These are phyloP conservation scores for Kryptopterus vitreolus DNA, from an alignment of 2,797 vertebrate genomes.

Conservation along the genomic window DNA sequence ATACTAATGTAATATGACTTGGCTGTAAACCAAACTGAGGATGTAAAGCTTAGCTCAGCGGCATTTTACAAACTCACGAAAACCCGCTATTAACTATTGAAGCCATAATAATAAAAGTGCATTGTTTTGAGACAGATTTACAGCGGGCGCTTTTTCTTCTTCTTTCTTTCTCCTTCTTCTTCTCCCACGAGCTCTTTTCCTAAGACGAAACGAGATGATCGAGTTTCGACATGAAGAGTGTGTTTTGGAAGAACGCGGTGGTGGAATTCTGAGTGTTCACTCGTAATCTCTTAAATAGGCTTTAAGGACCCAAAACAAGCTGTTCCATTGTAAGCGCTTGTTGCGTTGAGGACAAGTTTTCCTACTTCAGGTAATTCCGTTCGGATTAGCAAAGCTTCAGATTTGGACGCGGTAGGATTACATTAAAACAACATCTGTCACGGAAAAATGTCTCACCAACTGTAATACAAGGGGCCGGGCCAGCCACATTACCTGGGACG, in stretches of 20 bases:
- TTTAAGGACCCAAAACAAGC: constrained; percentile 60
- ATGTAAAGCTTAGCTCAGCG: constrained; percentile 2
- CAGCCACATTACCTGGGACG: constrained; percentile 54
- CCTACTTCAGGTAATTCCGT: constrained; percentile 58
- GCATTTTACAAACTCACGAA: constrained; percentile 20
- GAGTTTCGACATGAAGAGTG: constrained; percentile 60
- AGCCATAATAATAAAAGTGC: constrained; percentile 20
- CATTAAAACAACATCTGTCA: constrained; percentile 73
- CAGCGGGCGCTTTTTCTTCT: no score
- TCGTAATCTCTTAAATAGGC: constrained; percentile 67
- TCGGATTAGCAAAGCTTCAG: constrained; percentile 61
- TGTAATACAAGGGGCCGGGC: constrained; percentile 55
- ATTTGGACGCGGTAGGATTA: constrained; percentile 62
- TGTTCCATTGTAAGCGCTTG: constrained; percentile 61
- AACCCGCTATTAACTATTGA: constrained; percentile 37
- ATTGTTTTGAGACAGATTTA: constrained; percentile 25
- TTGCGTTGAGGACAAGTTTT: constrained; percentile 63
- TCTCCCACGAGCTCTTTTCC: constrained; percentile 12
- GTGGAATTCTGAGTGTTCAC: constrained; percentile 50
- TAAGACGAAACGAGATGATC: constrained; percentile 31
- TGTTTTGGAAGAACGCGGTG: constrained; percentile 52
- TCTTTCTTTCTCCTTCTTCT: constrained; percentile 9
- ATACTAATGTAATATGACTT: constrained; percentile 35
- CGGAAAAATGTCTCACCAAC: constrained; percentile 62
- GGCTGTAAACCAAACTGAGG: constrained; percentile 11